phyloP scores from a whole-genome alignment of 2,888 invertebrate species.

The Andrena camellia region DNA sequence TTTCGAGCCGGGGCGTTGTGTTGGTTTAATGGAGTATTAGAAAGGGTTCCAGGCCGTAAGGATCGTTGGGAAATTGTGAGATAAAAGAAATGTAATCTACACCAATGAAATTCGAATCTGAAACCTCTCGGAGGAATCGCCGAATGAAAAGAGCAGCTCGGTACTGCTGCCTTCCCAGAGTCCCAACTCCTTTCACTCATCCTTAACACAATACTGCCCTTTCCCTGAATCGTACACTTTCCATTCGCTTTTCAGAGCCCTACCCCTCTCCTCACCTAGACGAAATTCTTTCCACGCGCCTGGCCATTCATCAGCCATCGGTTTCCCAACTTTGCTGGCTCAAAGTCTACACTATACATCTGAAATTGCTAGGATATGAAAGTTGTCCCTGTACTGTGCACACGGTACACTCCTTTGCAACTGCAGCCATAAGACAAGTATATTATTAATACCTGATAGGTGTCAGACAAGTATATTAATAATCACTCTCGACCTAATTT shows the following conservation, averaged over 20 bases:
- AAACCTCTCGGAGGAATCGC: slow-evolving; percentile 22
- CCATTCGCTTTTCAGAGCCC: slow-evolving; percentile 23
- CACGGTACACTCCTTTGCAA: neutral
- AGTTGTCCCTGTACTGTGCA: slow-evolving; percentile 13
- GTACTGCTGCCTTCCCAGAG: slow-evolving; percentile 11
- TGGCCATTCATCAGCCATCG: slow-evolving; percentile 23
- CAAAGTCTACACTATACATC: slow-evolving; percentile 2
- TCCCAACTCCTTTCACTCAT: slow-evolving; percentile 42
- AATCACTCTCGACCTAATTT: neutral
- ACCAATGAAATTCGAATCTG: slow-evolving; percentile 19
- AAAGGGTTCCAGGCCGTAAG: neutral
- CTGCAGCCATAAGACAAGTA: neutral
- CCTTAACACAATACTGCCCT: slow-evolving; percentile 35
- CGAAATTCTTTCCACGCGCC: slow-evolving; percentile 9
- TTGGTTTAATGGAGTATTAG: neutral
- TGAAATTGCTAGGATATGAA: slow-evolving; percentile 1
- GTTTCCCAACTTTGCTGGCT: slow-evolving; percentile 3
- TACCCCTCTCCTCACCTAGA: neutral
- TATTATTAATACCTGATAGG: neutral
- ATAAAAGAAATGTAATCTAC: neutral
- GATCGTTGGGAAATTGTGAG: neutral
- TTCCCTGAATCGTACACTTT: slow-evolving; percentile 31
- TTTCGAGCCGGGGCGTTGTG: neutral
- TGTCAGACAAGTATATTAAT: slow-evolving; percentile 1
- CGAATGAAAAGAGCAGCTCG: slow-evolving; percentile 37